Evolutionary conservation across 2,888 invertebrate species (phyloP), one percentile per base, ranked within the genome.

Genomic region (Papilio elwesi): DNA sequence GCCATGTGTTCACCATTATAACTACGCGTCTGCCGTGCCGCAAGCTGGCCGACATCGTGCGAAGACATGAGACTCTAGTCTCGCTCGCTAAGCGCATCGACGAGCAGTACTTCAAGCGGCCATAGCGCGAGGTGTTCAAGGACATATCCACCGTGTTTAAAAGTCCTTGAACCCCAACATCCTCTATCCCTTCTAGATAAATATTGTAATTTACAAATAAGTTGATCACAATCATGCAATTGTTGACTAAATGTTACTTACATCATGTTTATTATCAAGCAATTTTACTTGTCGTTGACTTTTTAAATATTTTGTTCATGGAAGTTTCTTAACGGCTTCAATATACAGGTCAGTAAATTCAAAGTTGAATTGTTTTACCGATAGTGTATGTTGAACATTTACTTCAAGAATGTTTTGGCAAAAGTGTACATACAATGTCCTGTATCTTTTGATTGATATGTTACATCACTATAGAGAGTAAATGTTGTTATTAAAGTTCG

Each of bases 1-100:
- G 99, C 0, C 99, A 99, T 90, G 95, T 99, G n/a, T 99, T 97
- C 91, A 97, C 98, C 0, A 96, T 99, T 78, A 94, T 99, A 74
- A 99, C 99, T 9, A 98, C 98, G 7, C 95, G 97, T 3, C 92
- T 99, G 55, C 98, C 98, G 0, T 97, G 97, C 83, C 96, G 96
- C 77, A 95, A 95, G 76, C 94, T 99, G 68, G 97, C 97, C 0
- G 96, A 97, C 73, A 96, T 96, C 8, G 96, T 99, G 5, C 95
- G 97, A 75, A 95, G 95, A 70, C 97, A 97, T 88, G 95, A 96
- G 36, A 95, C 96, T 0, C 94, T 99, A 53, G 95, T 98, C n/a
- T 94, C 96, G 65, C 96, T 98, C 82, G 97, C 98, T 83, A 95
- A 96, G 81, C 95, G 96, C 76, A 96, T 99, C 78, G 99, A 99